These are phyloP conservation scores for Talpa occidentalis DNA, from an alignment of 2,113 vertebrate species.

Conservation along the genomic window DNA sequence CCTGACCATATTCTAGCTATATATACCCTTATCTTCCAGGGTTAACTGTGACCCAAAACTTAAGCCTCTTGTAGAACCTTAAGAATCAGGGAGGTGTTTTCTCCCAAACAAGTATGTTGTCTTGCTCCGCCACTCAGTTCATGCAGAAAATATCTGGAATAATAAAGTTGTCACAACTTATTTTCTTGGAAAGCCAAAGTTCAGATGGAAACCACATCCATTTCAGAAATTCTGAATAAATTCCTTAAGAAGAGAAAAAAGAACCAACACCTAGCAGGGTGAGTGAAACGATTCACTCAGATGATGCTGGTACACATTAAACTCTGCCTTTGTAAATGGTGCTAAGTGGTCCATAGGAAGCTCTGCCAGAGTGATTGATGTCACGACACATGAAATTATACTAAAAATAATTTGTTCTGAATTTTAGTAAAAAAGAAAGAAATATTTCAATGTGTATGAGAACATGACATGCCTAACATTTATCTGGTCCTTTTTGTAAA, in stretches of 20 bases:
- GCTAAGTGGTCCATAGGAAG: background rate
- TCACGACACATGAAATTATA: background rate
- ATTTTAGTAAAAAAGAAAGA: conserved; percentile 3
- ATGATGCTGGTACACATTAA: background rate
- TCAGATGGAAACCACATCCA: background rate
- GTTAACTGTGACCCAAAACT: background rate
- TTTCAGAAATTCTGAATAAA: conserved; percentile 12
- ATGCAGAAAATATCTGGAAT: background rate
- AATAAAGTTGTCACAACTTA: background rate
- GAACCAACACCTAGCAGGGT: background rate
- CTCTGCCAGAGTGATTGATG: background rate
- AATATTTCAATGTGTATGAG: background rate
- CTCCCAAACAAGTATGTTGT: background rate
- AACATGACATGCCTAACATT: background rate
- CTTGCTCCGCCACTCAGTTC: background rate
- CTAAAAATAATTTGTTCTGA: background rate
- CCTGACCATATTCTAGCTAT: background rate
- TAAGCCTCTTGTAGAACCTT: background rate
- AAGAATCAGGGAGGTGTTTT: background rate
- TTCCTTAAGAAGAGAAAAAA: background rate
- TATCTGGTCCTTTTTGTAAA: background rate
- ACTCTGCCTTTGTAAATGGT: background rate
- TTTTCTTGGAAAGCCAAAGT: background rate
- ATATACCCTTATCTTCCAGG: background rate
- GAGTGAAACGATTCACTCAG: background rate